Conservation (phyloP, 2,113 vertebrate species). For the Ptilonorhynchus violaceus region DNA sequence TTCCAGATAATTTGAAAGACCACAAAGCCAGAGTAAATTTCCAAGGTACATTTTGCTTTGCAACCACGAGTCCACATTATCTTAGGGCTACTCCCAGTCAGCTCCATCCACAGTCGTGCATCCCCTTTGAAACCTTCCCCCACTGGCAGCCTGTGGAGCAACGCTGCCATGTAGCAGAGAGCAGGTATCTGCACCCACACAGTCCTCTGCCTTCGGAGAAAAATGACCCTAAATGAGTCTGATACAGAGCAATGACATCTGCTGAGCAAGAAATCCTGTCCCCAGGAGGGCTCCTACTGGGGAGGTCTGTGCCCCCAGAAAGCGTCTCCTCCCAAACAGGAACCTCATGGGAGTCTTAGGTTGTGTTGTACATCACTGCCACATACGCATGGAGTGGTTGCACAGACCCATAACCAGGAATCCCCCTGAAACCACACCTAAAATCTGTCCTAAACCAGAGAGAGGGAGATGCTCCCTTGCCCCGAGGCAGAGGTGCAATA, state of each 20-base stretch:
- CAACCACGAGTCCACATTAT: rapidly evolving
- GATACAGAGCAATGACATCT: background rate
- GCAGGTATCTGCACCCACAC: background rate
- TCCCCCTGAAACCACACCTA: background rate
- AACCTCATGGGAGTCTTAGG: rapidly evolving
- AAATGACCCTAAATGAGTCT: background rate
- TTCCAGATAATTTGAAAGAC: background rate
- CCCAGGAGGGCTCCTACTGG: background rate
- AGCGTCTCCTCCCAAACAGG: background rate
- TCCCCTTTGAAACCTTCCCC: background rate
- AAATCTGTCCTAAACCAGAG: background rate
- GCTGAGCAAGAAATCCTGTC: background rate
- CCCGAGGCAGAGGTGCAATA: background rate
- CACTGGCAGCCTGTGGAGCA: background rate
- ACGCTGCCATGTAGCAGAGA: rapidly evolving
- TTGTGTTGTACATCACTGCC: background rate
- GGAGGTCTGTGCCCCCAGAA: background rate
- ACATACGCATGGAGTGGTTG: rapidly evolving
- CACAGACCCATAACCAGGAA: background rate
- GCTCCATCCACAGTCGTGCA: rapidly evolving
- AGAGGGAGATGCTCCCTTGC: background rate
- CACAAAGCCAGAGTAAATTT: background rate
- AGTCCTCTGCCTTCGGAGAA: background rate
- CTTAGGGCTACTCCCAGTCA: background rate
- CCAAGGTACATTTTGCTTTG: background rate